These are phyloP conservation scores for Arizona elegans DNA, from an alignment of 2,113 vertebrate genomes.

Conservation along the genomic window DNA sequence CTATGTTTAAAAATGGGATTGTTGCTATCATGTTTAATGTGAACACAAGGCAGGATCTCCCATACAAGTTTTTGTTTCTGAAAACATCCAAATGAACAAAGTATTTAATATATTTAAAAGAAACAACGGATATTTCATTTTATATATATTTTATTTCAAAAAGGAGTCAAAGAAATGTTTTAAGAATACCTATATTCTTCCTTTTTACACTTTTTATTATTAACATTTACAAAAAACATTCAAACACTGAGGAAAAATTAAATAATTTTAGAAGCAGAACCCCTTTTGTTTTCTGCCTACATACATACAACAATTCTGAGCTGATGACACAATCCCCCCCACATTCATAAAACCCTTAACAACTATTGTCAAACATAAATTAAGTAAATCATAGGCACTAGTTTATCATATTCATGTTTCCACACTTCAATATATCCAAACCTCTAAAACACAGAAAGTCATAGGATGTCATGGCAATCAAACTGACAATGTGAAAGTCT, in stretches of 20 bases:
- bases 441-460: slow-evolving; percentile 69
- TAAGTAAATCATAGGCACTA: slow-evolving; percentile 98
- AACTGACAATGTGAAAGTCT: slow-evolving; percentile 69
- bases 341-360: slow-evolving; percentile 82
- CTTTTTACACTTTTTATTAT: slow-evolving; percentile 70
- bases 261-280: slow-evolving; percentile 82
- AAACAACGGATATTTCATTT: slow-evolving; percentile 36
- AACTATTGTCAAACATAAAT: slow-evolving; percentile 79
- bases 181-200: slow-evolving; percentile 82
- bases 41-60: not conserved
- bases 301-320: slow-evolving; percentile 79
- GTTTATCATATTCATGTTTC: slow-evolving; percentile 76
- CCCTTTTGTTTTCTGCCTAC: slow-evolving; percentile 77
- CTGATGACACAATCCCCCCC: slow-evolving; percentile 86
- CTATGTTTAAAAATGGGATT: not conserved
- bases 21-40: not conserved
- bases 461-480: slow-evolving; percentile 69
- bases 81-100: not conserved
- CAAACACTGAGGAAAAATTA: slow-evolving; percentile 76
- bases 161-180: slow-evolving; percentile 64
- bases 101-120: not conserved
- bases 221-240: slow-evolving; percentile 82
- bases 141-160: slow-evolving; percentile 31
- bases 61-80: not conserved
- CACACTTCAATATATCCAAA: slow-evolving; percentile 69